Evolutionary conservation across 2,113 vertebrate genomes (phyloP).

Genomic region (Callorhinus ursinus): DNA sequence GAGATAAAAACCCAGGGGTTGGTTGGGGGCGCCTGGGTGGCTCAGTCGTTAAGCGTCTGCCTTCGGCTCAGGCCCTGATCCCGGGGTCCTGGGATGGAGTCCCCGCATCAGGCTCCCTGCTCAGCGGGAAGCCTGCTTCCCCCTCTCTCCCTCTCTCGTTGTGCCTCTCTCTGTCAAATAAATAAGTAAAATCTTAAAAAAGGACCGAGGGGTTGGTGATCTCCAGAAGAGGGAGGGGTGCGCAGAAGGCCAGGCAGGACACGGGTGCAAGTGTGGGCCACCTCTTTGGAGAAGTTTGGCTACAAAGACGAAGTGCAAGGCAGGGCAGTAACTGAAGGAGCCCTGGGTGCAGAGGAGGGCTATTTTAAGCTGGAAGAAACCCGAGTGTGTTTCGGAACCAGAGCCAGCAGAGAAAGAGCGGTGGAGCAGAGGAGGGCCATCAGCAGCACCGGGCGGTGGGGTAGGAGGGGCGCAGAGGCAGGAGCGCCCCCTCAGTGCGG

Average conservation of each 20-base stretch:
- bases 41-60: too few relatives aligned
- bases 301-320: not conserved
- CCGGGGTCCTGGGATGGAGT: too few relatives aligned
- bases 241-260: not conserved
- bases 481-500: accelerated
- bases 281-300: not conserved
- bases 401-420: slow-evolving; percentile 8
- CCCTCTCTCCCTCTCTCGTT: too few relatives aligned
- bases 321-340: slow-evolving; percentile 51
- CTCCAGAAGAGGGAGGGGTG: not conserved
- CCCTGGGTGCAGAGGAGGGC: not conserved
- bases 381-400: not conserved
- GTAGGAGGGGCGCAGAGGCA: not conserved
- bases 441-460: not conserved
- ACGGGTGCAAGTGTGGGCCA: not conserved
- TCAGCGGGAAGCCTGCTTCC: too few relatives aligned
- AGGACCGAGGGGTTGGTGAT: not conserved
- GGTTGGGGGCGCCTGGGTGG: too few relatives aligned
- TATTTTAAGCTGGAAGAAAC: slow-evolving; percentile 75
- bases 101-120: too few relatives aligned
- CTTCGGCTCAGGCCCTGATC: too few relatives aligned
- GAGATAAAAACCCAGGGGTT: not conserved
- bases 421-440: not conserved
- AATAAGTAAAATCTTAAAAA: too few relatives aligned
- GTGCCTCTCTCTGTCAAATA: too few relatives aligned